Evolutionary conservation across 2,797 vertebrate genomes (phyloP).

Genomic region (Pteropus rufus): DNA sequence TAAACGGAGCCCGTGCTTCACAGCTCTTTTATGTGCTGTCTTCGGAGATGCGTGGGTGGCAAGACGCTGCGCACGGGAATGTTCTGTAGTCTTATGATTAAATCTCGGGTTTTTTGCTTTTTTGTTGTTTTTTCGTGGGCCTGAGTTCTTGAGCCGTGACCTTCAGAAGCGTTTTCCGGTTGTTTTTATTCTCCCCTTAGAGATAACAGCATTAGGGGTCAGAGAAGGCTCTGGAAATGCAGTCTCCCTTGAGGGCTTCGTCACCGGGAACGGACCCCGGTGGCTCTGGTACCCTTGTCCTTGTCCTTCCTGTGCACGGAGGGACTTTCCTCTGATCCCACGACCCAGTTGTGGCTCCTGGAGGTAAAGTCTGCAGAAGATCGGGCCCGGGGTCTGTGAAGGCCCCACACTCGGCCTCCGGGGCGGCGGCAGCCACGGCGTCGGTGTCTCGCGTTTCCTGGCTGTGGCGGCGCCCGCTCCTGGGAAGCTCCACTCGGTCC

Average conservation of each 20-base stretch:
- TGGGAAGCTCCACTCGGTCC: fast-evolving
- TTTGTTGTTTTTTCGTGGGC: too few relatives aligned
- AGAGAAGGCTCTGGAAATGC: fast-evolving
- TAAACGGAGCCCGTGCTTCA: too few relatives aligned
- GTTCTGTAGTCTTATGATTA: too few relatives aligned
- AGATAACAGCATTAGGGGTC: not conserved
- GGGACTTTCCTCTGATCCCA: not conserved
- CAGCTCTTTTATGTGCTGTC: fast-evolving
- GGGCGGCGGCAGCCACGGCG: fast-evolving
- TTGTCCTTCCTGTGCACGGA: fast-evolving
- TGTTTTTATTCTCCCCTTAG: not conserved
- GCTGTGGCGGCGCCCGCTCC: not conserved
- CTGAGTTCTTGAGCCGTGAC: not conserved
- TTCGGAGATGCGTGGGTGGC: not conserved
- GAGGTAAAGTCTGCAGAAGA: not conserved
- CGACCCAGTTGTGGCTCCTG: not conserved
- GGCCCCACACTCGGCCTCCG: fast-evolving
- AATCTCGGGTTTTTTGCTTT: not conserved
- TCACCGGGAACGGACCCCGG: not conserved
- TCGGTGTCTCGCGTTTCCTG: too few relatives aligned
- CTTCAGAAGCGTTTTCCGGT: fast-evolving
- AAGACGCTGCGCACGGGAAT: fast-evolving
- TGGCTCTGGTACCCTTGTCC: fast-evolving
- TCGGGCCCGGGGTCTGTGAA: fast-evolving
- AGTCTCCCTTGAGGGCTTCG: fast-evolving